Evolutionary conservation across 2,888 invertebrate species (phyloP).

Genomic region (Cristatella mucedo): DNA sequence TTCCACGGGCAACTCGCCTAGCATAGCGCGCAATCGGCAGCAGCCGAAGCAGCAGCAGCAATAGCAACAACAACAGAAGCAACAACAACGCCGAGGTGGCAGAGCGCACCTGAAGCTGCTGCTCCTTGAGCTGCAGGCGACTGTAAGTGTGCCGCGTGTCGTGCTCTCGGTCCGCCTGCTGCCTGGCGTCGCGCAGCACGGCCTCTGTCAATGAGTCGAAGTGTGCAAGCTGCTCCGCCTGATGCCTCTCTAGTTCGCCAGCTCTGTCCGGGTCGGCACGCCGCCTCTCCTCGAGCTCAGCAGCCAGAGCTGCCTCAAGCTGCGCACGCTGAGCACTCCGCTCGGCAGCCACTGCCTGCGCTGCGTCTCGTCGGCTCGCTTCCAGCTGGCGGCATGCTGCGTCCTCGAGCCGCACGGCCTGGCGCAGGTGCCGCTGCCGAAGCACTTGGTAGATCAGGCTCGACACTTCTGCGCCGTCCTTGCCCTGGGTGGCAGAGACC

Average conservation of each 20-base stretch:
- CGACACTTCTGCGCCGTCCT: constrained; percentile 25
- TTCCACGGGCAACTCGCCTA: no score
- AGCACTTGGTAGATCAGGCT: constrained; percentile 29
- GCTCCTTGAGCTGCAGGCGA: constrained; percentile 25
- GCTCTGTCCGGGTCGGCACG: no score
- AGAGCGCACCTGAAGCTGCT: constrained; percentile 18
- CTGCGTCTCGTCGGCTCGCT: no score
- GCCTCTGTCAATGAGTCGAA: constrained; percentile 26
- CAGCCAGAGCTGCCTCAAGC: constrained; percentile 22
- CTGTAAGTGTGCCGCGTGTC: constrained; percentile 23
- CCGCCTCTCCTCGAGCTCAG: no score
- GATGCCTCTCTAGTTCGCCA: no score
- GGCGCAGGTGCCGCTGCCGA: constrained; percentile 31
- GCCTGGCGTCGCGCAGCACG: constrained; percentile 19
- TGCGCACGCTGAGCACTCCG: constrained; percentile 23
- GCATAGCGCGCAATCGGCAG: no score
- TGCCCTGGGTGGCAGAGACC: constrained; percentile 19
- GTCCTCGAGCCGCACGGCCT: constrained; percentile 32
- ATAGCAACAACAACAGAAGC: not conserved
- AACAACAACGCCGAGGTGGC: not conserved
- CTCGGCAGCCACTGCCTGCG: constrained; percentile 20
- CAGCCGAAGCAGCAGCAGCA: not conserved
- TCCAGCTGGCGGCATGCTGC: no score
- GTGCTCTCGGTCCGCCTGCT: constrained; percentile 19
- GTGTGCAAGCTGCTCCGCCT: constrained; percentile 22